Percentiles rank a stretch among this genome's conserved stretches.
Evolutionary conservation across 2,797 vertebrate genomes (phyloP).

Genomic region (Neosalanx taihuensis): DNA sequence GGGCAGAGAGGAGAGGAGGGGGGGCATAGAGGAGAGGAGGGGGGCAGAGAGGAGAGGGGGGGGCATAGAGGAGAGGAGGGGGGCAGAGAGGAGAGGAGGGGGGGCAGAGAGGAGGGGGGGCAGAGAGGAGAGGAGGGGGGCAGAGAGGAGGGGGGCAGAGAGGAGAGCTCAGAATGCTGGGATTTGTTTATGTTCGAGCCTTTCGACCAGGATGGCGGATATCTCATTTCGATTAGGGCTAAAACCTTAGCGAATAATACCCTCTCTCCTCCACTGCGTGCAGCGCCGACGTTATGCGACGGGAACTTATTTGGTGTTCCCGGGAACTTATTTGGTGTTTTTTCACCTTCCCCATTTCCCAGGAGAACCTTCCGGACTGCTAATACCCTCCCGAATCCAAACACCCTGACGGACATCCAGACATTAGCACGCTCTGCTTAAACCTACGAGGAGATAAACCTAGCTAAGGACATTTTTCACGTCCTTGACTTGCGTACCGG

Average conservation of each 20-base stretch:
- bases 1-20: too few species aligned
- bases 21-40: constrained; percentile 28
- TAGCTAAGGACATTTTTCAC: constrained; percentile 17
- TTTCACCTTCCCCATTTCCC: constrained; percentile 31
- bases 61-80: too few species aligned
- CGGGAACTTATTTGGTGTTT: constrained; percentile 34
- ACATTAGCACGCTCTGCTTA: constrained; percentile 47
- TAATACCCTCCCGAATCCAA: constrained; percentile 47
- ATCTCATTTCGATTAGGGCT: constrained; percentile 19
- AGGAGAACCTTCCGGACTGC: constrained; percentile 31
- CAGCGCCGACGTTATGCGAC: constrained; percentile 30
- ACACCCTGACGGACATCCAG: constrained; percentile 50
- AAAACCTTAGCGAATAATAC: constrained; percentile 23
- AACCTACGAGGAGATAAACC: constrained; percentile 21
- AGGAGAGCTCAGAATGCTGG: neutral
- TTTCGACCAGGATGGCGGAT: constrained; percentile 1
- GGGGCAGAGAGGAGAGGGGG: constrained; percentile 10
- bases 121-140: too few species aligned
- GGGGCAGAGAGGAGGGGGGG: too few species aligned
- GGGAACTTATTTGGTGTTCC: constrained; percentile 32
- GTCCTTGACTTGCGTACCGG: constrained; percentile 8
- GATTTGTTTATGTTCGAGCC: neutral
- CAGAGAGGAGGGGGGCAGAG: too few species aligned
- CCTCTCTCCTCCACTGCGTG: too few species aligned
- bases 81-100: too few species aligned